These are phyloP conservation scores for Cetoscarus ocellatus DNA, from an alignment of 2,797 vertebrate species.

Conservation along the genomic window DNA sequence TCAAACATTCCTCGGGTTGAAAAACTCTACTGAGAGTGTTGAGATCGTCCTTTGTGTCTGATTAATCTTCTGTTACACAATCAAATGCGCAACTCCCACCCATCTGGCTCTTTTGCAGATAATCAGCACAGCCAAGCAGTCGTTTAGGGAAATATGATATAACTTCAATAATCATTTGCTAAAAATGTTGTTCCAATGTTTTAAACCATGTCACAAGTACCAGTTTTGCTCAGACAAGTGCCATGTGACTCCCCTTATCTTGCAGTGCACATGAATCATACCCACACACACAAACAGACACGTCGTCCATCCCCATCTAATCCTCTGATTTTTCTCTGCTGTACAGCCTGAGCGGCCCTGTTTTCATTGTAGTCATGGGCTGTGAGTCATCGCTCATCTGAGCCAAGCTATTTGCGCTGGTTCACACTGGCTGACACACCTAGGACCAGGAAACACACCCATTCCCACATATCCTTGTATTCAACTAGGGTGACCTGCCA, in stretches of 20 bases:
- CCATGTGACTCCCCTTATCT: conserved; percentile 53
- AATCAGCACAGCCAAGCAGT: conserved; percentile 14
- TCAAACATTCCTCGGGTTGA: not conserved
- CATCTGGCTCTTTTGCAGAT: conserved; percentile 26
- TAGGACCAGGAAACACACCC: conserved; percentile 86
- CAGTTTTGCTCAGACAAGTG: conserved; percentile 21
- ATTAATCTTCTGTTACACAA: conserved; percentile 55
- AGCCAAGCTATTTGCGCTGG: conserved; percentile 81
- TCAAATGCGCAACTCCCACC: conserved; percentile 29
- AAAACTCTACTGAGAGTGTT: conserved; percentile 18
- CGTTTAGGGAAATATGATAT: conserved; percentile 27
- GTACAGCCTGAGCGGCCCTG: conserved; percentile 70
- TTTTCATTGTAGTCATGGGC: conserved; percentile 80
- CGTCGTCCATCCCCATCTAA: conserved; percentile 65
- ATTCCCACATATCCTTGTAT: conserved; percentile 82
- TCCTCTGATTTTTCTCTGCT: conserved; percentile 75
- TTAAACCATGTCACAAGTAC: conserved; percentile 38
- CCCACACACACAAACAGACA: conserved; percentile 23
- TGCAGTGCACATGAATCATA: conserved; percentile 49
- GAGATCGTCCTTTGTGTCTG: conserved; percentile 28
- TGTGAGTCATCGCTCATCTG: conserved; percentile 81
- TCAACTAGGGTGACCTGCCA: conserved; percentile 61
- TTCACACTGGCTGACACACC: conserved; percentile 86
- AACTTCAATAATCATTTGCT: conserved; percentile 41
- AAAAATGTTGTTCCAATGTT: conserved; percentile 36